Conservation (phyloP, 1,140 invertebrate species). For the Copidosoma floridanum region DNA sequence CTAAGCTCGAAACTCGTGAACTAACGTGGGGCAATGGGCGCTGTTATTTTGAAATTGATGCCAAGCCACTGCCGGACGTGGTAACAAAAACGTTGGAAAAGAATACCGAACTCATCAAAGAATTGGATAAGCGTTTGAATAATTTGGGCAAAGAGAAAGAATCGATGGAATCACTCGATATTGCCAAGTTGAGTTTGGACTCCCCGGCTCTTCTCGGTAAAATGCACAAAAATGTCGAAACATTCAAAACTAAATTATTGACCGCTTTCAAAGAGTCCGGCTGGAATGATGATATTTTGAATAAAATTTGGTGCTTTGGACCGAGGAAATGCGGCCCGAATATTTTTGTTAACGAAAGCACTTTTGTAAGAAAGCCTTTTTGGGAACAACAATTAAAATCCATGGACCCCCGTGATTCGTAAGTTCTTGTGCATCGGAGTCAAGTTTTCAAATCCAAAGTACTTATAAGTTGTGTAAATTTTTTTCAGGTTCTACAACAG, state of each 20-base stretch:
- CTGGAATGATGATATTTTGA: slow-evolving; percentile 60
- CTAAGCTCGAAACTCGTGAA: slow-evolving; percentile 56
- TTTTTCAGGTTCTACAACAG: slow-evolving; percentile 70
- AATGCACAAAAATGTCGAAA: slow-evolving; percentile 59
- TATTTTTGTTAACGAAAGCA: slow-evolving; percentile 75
- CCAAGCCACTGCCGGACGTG: slow-evolving; percentile 73
- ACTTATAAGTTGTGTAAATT: too few species aligned
- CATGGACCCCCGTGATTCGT: slow-evolving; percentile 41
- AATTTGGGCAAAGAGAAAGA: slow-evolving; percentile 37
- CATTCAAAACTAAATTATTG: slow-evolving; percentile 67
- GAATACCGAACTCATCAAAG: slow-evolving; percentile 62
- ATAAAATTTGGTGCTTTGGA: slow-evolving; percentile 88
- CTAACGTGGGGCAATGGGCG: slow-evolving; percentile 73
- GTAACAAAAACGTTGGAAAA: slow-evolving; percentile 72
- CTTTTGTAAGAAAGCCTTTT: slow-evolving; percentile 55
- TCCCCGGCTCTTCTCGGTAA: slow-evolving; percentile 52
- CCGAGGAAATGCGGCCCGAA: slow-evolving; percentile 88
- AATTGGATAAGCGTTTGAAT: slow-evolving; percentile 53
- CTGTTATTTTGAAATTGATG: slow-evolving; percentile 73
- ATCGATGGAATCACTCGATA: slow-evolving; percentile 22
- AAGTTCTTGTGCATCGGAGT: slow-evolving; percentile 33
- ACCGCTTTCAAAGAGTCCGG: slow-evolving; percentile 62
- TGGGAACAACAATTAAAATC: slow-evolving; percentile 44
- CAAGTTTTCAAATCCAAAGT: too few species aligned
- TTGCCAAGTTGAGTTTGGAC: slow-evolving; percentile 33